phyloP scores from a whole-genome alignment of 2,888 invertebrate species.

The Metopia argyrocephala region DNA sequence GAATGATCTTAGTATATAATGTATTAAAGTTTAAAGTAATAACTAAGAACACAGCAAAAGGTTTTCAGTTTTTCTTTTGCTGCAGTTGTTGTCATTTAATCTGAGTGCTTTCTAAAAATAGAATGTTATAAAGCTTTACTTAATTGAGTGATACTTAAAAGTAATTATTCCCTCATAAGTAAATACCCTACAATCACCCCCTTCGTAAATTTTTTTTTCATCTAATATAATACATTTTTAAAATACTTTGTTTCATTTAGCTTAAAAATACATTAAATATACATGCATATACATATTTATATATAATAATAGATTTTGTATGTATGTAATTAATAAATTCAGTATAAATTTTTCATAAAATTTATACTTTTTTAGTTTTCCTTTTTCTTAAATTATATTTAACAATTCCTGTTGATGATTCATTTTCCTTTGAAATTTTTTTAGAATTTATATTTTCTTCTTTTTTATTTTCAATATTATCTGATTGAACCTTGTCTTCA shows the following conservation, averaged over 20 bases:
- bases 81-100: too few relatives aligned
- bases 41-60: too few relatives aligned
- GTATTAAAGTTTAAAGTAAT: too few relatives aligned
- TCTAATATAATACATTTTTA: background rate
- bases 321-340: background rate
- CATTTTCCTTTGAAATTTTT: background rate
- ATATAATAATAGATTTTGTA: background rate
- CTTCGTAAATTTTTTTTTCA: slow-evolving; percentile 36
- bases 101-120: too few relatives aligned
- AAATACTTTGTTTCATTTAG: slow-evolving; percentile 6
- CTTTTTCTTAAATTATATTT: slow-evolving; percentile 43
- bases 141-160: too few relatives aligned
- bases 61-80: too few relatives aligned
- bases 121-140: too few relatives aligned
- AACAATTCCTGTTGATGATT: background rate
- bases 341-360: slow-evolving; percentile 5
- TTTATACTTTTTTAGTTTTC: slow-evolving; percentile 27
- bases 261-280: slow-evolving; percentile 15
- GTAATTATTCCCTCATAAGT: background rate
- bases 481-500: slow-evolving; percentile 1
- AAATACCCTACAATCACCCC: slow-evolving; percentile 40
- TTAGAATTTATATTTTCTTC: slow-evolving; percentile 7
- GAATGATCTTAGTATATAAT: too few relatives aligned
- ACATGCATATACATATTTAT: background rate
- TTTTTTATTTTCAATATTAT: slow-evolving; percentile 1